A percentile compares a stretch with the other conserved stretches of the same genome.
Evolutionary conservation across 2,888 invertebrate genomes (phyloP).

Genomic region (Dilophus febrilis): DNA sequence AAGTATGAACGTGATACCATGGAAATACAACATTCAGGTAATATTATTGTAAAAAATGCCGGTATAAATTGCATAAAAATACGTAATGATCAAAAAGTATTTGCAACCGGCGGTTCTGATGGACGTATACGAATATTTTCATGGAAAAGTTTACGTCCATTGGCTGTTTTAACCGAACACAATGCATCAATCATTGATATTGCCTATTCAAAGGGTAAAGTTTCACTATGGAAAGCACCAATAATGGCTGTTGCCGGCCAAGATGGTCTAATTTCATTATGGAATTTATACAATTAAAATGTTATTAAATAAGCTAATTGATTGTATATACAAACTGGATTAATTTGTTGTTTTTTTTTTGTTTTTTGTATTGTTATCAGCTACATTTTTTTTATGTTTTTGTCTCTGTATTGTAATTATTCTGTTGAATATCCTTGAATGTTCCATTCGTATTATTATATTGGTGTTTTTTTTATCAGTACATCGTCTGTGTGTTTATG

Average conservation of each 20-base stretch:
- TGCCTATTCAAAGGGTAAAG: constrained; percentile 45
- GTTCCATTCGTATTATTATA: too few species aligned
- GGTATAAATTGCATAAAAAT: constrained; percentile 53
- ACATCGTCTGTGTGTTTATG: too few species aligned
- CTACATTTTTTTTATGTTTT: too few species aligned
- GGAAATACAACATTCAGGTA: constrained; percentile 38
- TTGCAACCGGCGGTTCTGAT: constrained; percentile 62
- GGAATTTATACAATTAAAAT: constrained; percentile 56
- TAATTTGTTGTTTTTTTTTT: too few species aligned
- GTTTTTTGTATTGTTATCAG: too few species aligned
- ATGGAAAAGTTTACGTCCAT: constrained; percentile 53
- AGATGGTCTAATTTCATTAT: constrained; percentile 59
- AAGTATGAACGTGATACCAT: constrained; percentile 23
- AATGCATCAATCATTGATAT: constrained; percentile 53
- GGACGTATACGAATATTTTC: constrained; percentile 58
- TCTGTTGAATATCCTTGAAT: too few species aligned
- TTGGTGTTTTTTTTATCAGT: too few species aligned
- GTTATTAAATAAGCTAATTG: too few species aligned
- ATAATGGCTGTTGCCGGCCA: constrained; percentile 63
- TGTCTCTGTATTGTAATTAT: too few species aligned
- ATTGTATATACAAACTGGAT: too few species aligned
- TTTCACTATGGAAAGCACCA: constrained; percentile 50
- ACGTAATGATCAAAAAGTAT: constrained; percentile 52
- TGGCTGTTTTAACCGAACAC: constrained; percentile 59
- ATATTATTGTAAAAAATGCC: constrained; percentile 51